These are phyloP conservation scores for Myodes glareolus DNA, from an alignment of 2,113 vertebrate genomes.

Conservation along the genomic window DNA sequence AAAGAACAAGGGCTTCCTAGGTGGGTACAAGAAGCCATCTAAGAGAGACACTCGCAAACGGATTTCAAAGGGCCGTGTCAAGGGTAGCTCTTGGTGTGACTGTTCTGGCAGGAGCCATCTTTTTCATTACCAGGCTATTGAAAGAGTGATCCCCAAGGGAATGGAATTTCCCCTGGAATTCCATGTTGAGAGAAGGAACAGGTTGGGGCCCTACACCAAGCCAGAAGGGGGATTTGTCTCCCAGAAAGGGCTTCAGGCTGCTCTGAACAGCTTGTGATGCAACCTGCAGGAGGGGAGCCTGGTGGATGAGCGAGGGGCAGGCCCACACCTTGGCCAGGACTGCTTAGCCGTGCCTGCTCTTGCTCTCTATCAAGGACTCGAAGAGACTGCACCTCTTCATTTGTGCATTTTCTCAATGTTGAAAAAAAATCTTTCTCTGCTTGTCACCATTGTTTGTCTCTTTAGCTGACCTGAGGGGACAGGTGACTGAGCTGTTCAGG, in stretches of 20 bases:
- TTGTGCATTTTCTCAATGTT: neutral
- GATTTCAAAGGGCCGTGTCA: neutral
- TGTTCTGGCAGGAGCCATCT: neutral
- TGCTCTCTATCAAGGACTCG: neutral
- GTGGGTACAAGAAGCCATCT: slow-evolving; percentile 22
- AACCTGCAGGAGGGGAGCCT: neutral
- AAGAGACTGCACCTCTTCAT: neutral
- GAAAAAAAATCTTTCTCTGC: neutral
- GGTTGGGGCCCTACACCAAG: neutral
- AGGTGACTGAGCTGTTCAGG: too few species aligned
- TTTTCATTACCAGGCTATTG: neutral
- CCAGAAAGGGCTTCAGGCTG: neutral
- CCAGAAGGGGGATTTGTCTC: neutral
- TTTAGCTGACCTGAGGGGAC: neutral
- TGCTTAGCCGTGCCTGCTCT: neutral
- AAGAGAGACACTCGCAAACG: slow-evolving; percentile 32
- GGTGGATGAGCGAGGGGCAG: neutral
- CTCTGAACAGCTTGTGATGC: neutral
- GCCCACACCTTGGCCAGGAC: neutral
- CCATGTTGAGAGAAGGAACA: neutral
- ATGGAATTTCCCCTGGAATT: neutral
- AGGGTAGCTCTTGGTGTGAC: neutral
- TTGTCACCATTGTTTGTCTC: neutral
- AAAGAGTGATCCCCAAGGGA: neutral
- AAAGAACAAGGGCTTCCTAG: slow-evolving; percentile 50